phyloP scores from a whole-genome alignment of 2,888 invertebrate species.

The Synanthedon vespiformis region DNA sequence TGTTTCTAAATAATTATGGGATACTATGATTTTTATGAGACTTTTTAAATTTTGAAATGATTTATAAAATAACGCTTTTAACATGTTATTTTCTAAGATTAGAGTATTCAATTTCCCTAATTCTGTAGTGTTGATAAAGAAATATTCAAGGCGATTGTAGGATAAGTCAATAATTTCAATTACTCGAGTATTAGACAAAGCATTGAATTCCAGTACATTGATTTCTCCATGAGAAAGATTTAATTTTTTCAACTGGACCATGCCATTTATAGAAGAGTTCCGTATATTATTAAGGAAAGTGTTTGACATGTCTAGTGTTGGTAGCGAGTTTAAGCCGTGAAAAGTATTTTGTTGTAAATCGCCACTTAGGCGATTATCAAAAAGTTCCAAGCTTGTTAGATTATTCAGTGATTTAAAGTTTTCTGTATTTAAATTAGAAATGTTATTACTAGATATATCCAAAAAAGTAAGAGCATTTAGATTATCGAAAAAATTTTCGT shows the following conservation, averaged over 20 bases:
- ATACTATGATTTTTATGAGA: conserved; percentile 22
- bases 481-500: conserved; percentile 20
- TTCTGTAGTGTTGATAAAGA: conserved; percentile 31
- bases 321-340: conserved; percentile 31
- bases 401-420: conserved; percentile 26
- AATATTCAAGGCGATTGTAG: conserved; percentile 25
- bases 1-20: conserved; percentile 24
- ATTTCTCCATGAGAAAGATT: conserved; percentile 40
- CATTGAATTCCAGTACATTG: conserved; percentile 29
- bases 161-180: conserved; percentile 41
- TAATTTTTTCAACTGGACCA: conserved; percentile 29
- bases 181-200: conserved; percentile 26
- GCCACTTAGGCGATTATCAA: conserved; percentile 33
- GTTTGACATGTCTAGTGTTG: conserved; percentile 36
- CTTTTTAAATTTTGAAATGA: conserved; percentile 18
- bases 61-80: conserved; percentile 18
- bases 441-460: conserved; percentile 40
- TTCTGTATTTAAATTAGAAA: conserved; percentile 24
- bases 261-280: conserved; percentile 37
- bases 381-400: conserved; percentile 31
- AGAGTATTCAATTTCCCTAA: conserved; percentile 23
- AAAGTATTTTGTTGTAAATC: conserved; percentile 30
- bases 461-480: conserved; percentile 27
- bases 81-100: conserved; percentile 32
- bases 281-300: conserved; percentile 25